These are phyloP conservation scores for Hylyphantes graminicola DNA, from an alignment of 1,140 invertebrate species.

Conservation along the genomic window DNA sequence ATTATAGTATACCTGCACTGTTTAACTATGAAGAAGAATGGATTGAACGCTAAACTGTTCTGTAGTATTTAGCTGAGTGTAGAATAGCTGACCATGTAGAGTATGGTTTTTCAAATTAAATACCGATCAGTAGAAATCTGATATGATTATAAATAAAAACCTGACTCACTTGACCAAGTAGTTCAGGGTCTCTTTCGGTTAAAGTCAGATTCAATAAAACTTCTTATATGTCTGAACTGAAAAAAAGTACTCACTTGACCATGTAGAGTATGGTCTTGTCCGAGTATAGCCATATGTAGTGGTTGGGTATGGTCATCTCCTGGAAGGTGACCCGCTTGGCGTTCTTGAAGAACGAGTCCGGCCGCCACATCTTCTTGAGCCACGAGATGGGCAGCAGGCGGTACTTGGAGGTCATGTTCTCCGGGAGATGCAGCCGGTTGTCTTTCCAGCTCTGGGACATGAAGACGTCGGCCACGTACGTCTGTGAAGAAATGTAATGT, in stretches of 20 bases:
- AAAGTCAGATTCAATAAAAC: too few species aligned
- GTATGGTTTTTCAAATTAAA: too few species aligned
- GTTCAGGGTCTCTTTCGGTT: too few species aligned
- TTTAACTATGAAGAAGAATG: too few species aligned
- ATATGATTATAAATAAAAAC: too few species aligned
- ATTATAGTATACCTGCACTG: too few species aligned
- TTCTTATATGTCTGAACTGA: too few species aligned
- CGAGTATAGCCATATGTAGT: constrained; percentile 68
- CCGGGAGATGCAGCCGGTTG: constrained; percentile 68
- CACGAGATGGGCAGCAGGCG: constrained; percentile 61
- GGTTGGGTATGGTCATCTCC: constrained; percentile 94
- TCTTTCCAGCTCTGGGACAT: constrained; percentile 92
- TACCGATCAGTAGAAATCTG: too few species aligned
- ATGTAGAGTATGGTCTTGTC: constrained; percentile 64
- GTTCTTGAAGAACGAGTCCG: constrained; percentile 64
- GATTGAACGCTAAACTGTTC: too few species aligned
- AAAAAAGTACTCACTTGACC: constrained; percentile 61
- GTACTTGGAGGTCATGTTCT: constrained; percentile 61
- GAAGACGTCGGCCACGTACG: constrained; percentile 92
- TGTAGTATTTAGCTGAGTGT: too few species aligned
- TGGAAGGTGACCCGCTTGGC: constrained; percentile 89
- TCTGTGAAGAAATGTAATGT: constrained; percentile 75
- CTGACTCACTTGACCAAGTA: too few species aligned
- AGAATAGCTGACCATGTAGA: too few species aligned
- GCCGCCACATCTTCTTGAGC: constrained; percentile 63